Evolutionary conservation across 2,113 vertebrate species (phyloP).

Genomic region (Ophthalmolycus amberensis): DNA sequence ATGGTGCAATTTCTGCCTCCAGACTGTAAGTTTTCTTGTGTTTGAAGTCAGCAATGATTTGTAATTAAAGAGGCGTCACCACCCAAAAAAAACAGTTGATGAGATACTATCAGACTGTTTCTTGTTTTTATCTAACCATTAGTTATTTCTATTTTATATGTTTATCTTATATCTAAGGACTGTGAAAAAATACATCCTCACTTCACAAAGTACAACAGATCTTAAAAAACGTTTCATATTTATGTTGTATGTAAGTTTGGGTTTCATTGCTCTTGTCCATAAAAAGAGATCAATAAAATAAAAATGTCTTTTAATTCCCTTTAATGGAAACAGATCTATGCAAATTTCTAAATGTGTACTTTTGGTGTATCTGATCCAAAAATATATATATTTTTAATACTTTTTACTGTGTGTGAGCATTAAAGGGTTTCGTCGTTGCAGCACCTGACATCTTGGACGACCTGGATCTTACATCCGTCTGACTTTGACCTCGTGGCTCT

Average conservation of each 20-base stretch:
- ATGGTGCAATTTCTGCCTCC: background rate
- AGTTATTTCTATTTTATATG: background rate
- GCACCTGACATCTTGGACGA: conserved; percentile 13
- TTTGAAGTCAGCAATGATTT: background rate
- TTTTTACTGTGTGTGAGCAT: background rate
- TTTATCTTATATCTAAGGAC: no score
- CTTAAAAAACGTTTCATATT: background rate
- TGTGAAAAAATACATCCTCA: background rate
- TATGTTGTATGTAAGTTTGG: background rate
- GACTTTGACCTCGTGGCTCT: conserved; percentile 45
- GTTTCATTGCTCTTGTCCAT: background rate
- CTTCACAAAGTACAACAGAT: background rate
- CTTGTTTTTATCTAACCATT: background rate
- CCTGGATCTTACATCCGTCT: conserved; percentile 4
- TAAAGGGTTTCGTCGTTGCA: background rate
- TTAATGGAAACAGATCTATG: background rate
- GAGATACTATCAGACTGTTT: background rate
- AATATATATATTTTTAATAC: background rate
- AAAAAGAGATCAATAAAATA: background rate
- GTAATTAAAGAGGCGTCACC: background rate
- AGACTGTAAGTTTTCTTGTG: background rate
- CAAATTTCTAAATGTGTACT: background rate
- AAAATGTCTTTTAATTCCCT: background rate
- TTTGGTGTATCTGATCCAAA: background rate
- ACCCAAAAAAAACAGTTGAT: background rate